These are phyloP conservation scores for Acholoe squamosa DNA, from an alignment of 2,888 invertebrate species.

Conservation along the genomic window DNA sequence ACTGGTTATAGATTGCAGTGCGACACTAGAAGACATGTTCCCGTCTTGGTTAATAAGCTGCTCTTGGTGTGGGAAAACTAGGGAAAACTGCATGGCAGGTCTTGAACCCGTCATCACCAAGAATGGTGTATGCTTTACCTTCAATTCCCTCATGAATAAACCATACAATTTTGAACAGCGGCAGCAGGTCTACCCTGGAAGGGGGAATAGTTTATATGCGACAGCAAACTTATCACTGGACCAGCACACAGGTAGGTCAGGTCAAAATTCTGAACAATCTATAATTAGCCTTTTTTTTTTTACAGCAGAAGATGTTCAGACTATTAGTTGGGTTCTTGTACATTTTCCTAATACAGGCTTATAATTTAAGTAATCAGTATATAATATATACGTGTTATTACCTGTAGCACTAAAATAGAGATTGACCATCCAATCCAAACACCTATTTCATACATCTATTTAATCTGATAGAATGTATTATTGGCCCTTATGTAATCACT, in stretches of 20 bases:
- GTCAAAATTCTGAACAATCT: too few relatives aligned
- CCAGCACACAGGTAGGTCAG: background rate
- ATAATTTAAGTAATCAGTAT: too few relatives aligned
- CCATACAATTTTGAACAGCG: background rate
- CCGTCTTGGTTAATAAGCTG: background rate
- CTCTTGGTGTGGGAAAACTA: background rate
- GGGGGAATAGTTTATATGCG: background rate
- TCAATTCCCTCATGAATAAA: background rate
- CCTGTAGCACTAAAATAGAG: too few relatives aligned
- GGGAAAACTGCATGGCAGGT: background rate
- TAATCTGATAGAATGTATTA: too few relatives aligned
- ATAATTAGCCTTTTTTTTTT: too few relatives aligned
- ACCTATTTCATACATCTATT: too few relatives aligned
- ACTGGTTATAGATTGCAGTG: constrained; percentile 9
- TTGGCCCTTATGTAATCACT: background rate
- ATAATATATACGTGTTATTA: too few relatives aligned
- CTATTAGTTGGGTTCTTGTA: too few relatives aligned
- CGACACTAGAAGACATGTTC: background rate
- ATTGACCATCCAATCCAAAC: too few relatives aligned
- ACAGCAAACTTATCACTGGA: background rate
- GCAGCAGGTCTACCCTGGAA: background rate
- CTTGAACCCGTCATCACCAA: background rate
- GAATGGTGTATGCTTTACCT: background rate
- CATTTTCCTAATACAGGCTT: too few relatives aligned
- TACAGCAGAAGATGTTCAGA: too few relatives aligned